These are phyloP conservation scores for Sapayoa aenigma DNA, from an alignment of 2,113 vertebrate species.

Conservation along the genomic window DNA sequence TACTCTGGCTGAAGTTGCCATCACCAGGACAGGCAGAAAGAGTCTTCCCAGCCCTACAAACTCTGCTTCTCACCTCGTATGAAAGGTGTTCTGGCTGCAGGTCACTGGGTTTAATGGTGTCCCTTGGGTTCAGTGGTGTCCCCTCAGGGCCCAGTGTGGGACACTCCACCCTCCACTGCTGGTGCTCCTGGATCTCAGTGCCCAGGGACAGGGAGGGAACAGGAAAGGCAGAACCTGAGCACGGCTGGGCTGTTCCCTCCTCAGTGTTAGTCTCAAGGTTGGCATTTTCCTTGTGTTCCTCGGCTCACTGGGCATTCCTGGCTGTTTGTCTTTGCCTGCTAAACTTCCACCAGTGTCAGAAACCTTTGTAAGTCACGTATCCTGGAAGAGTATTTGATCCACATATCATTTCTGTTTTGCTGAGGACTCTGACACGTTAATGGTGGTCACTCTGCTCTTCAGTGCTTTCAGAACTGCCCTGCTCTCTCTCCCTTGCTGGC, in stretches of 20 bases:
- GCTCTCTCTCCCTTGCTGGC: background rate
- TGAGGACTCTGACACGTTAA: background rate
- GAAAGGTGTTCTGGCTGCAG: background rate
- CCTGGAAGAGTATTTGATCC: background rate
- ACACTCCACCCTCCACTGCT: background rate
- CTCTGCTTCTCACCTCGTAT: background rate
- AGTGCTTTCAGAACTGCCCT: background rate
- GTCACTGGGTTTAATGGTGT: background rate
- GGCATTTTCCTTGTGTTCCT: background rate
- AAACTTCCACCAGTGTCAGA: background rate
- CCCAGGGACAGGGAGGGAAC: accelerated
- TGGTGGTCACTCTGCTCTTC: background rate
- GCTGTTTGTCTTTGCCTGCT: background rate
- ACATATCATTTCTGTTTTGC: background rate
- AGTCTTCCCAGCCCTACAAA: background rate
- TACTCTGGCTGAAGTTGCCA: background rate
- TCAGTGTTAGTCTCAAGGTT: background rate
- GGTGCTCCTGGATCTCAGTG: background rate
- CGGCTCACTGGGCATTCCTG: background rate
- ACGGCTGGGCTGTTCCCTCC: background rate
- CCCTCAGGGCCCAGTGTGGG: background rate
- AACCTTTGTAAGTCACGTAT: background rate
- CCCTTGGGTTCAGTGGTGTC: background rate
- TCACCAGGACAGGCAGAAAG: background rate
- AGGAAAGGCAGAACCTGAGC: background rate